A percentile compares a stretch with the other conserved stretches of the same genome.
Evolutionary conservation across 1,140 invertebrate species (phyloP).

Genomic region (Drosophila nebulosa): DNA sequence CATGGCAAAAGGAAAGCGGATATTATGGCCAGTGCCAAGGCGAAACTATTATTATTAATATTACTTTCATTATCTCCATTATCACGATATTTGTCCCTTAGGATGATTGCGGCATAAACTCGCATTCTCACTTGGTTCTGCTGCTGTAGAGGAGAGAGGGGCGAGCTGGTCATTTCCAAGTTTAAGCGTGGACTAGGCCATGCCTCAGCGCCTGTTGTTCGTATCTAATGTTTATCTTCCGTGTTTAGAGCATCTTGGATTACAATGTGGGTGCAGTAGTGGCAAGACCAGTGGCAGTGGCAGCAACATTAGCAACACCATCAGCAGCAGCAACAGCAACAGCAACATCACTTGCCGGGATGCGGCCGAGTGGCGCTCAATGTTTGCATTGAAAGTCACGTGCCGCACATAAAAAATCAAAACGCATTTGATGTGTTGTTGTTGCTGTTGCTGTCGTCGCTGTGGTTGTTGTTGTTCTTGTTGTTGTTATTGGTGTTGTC

Average conservation of each 20-base stretch:
- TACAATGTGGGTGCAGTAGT: constrained; percentile 36
- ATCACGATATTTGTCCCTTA: background rate
- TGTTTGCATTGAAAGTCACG: constrained; percentile 68
- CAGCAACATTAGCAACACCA: background rate
- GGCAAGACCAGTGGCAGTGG: constrained; percentile 1
- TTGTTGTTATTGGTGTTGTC: constrained; percentile 30
- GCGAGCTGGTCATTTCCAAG: constrained; percentile 13
- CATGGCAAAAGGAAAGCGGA: no score
- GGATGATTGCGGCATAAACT: background rate
- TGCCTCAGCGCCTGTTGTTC: constrained; percentile 44
- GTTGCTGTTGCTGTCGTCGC: constrained; percentile 2
- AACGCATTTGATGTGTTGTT: constrained; percentile 61
- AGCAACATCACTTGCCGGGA: constrained; percentile 22
- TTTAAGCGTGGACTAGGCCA: constrained; percentile 42
- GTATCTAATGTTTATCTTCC: constrained; percentile 71
- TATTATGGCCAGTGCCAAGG: no score
- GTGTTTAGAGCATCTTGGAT: constrained; percentile 60
- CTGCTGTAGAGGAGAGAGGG: background rate
- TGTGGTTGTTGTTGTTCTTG: constrained; percentile 2
- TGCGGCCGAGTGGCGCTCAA: constrained; percentile 71
- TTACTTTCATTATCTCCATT: background rate
- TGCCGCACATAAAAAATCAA: constrained; percentile 64
- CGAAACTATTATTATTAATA: no score
- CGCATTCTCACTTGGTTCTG: background rate
- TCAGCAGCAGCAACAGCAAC: background rate